These are phyloP conservation scores for Allophyes oxyacanthae DNA, from an alignment of 2,888 invertebrate genomes.

Conservation along the genomic window DNA sequence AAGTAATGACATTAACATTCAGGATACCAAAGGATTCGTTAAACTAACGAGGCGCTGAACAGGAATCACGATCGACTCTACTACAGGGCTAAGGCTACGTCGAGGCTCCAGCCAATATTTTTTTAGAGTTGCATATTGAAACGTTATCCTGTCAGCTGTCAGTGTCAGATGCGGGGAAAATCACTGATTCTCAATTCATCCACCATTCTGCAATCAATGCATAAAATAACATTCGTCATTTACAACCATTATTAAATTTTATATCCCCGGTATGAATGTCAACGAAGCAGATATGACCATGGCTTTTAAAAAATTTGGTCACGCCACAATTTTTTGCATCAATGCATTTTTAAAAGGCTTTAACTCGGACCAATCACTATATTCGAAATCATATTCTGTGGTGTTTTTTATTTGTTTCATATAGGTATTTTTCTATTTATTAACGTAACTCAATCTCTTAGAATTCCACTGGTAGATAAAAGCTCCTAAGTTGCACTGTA, in stretches of 20 bases:
- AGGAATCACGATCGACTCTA: too few species aligned
- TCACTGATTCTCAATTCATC: too few species aligned
- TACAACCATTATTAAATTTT: constrained; percentile 20
- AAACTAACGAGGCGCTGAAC: too few species aligned
- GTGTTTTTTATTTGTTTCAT: constrained; percentile 32
- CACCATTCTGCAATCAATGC: neutral
- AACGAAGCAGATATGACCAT: constrained; percentile 31
- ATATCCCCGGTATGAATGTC: constrained; percentile 26
- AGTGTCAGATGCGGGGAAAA: too few species aligned
- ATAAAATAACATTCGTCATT: constrained; percentile 41
- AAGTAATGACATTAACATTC: too few species aligned
- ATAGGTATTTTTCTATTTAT: constrained; percentile 17
- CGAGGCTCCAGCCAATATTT: too few species aligned
- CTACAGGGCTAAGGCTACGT: too few species aligned
- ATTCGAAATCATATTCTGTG: constrained; percentile 31
- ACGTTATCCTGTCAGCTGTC: too few species aligned
- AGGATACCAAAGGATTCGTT: too few species aligned
- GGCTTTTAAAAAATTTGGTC: constrained; percentile 39
- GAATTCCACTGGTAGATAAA: too few species aligned
- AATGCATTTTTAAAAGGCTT: constrained; percentile 52
- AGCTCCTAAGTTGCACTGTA: too few species aligned
- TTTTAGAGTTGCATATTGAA: too few species aligned
- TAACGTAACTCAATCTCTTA: neutral
- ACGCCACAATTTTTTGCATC: constrained; percentile 32
- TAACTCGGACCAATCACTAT: constrained; percentile 40